Evolutionary conservation across 2,797 vertebrate genomes (phyloP).

Genomic region (Cynodonichthys magdalenae): DNA sequence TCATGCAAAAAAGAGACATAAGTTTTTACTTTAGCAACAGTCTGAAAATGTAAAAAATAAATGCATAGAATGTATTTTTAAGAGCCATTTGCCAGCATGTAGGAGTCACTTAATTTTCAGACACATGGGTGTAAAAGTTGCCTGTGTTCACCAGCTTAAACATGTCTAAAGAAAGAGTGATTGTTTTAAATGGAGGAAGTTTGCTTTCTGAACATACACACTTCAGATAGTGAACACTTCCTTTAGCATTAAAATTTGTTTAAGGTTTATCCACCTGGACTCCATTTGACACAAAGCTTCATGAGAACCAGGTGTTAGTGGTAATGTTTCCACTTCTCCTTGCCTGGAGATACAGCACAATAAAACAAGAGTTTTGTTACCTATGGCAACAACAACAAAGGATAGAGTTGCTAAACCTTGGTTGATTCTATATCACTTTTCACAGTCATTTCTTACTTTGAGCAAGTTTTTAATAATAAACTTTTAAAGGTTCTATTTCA

Average conservation of each 20-base stretch:
- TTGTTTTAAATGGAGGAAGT: constrained; percentile 58
- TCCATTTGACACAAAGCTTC: constrained; percentile 69
- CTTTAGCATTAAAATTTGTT: constrained; percentile 78
- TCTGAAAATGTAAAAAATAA: too few species aligned
- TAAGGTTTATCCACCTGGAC: constrained; percentile 76
- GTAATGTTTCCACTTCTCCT: constrained; percentile 57
- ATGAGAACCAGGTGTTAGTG: constrained; percentile 77
- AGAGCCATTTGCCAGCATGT: too few species aligned
- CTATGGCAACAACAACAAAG: not conserved
- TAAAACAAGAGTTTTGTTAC: constrained; percentile 21
- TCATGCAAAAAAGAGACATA: too few species aligned
- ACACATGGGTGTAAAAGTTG: too few species aligned
- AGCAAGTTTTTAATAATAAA: not conserved
- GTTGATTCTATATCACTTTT: not conserved
- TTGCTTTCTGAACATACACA: constrained; percentile 65
- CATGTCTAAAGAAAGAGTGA: constrained; percentile 33
- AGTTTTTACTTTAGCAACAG: too few species aligned
- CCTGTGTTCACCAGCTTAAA: not conserved
- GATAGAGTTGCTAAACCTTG: not conserved
- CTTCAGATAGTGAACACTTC: constrained; percentile 63
- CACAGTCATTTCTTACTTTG: not conserved
- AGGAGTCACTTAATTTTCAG: too few species aligned
- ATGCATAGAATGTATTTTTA: too few species aligned
- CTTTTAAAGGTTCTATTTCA: constrained; percentile 1
- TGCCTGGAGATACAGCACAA: constrained; percentile 19